Percentiles rank a stretch among this genome's conserved stretches.
phyloP scores from a whole-genome alignment of 2,113 vertebrate species.

The Rousettus leschenaultii region DNA sequence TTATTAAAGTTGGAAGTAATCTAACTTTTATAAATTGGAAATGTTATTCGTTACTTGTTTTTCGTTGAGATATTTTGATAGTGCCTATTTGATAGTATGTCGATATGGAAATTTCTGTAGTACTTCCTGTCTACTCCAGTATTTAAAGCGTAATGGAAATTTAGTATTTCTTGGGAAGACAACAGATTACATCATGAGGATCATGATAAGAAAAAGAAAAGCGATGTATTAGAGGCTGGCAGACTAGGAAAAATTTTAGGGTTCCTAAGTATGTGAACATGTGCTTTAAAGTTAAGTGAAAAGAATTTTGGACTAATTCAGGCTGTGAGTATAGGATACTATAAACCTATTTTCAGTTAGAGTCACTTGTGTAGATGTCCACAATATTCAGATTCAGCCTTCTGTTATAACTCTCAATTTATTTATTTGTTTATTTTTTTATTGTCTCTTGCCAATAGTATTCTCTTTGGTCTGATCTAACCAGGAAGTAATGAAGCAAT shows the following conservation, averaged over 20 bases:
- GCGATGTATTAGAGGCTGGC: neutral
- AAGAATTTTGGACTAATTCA: neutral
- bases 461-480: neutral
- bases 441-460: neutral
- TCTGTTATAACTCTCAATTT: neutral
- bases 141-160: neutral
- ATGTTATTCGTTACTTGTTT: neutral
- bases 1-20: slow-evolving; percentile 37
- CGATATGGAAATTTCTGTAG: neutral
- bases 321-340: neutral
- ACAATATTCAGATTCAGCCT: neutral
- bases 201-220: neutral
- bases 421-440: neutral
- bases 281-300: neutral
- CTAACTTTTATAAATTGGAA: slow-evolving; percentile 42
- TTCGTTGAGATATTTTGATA: neutral
- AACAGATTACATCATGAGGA: neutral
- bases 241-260: neutral
- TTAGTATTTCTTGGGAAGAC: neutral
- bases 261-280: neutral
- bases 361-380: neutral
- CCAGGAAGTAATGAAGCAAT: neutral
- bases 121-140: slow-evolving; percentile 9
- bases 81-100: neutral
- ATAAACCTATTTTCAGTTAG: neutral